Percentiles rank a stretch among this genome's conserved stretches.
These are phyloP conservation scores for Meloe dianella DNA, from an alignment of 2,888 invertebrate species.

Conservation along the genomic window DNA sequence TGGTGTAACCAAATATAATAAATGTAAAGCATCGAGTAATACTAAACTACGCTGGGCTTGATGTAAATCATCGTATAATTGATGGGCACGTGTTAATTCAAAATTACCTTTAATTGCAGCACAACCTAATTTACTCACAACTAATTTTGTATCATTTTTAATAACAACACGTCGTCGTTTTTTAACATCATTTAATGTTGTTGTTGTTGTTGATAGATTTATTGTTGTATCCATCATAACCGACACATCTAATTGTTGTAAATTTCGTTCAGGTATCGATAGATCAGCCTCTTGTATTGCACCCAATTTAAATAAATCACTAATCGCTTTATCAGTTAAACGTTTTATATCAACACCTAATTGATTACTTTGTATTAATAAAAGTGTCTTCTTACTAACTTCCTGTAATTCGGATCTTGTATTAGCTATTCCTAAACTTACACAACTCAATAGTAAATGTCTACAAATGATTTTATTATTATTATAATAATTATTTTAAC, in stretches of 20 bases:
- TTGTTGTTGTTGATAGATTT: slow-evolving; percentile 23
- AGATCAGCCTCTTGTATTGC: slow-evolving; percentile 53
- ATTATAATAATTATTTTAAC: not conserved
- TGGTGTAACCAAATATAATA: slow-evolving; percentile 86
- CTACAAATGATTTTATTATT: slow-evolving; percentile 45
- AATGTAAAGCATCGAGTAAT: slow-evolving; percentile 80
- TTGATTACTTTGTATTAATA: slow-evolving; percentile 66
- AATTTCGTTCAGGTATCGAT: slow-evolving; percentile 24
- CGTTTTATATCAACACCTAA: slow-evolving; percentile 58
- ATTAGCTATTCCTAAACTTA: slow-evolving; percentile 69
- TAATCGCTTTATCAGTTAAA: slow-evolving; percentile 59
- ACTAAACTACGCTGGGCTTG: slow-evolving; percentile 78
- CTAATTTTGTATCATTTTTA: slow-evolving; percentile 47
- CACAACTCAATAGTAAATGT: slow-evolving; percentile 71
- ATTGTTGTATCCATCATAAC: slow-evolving; percentile 47
- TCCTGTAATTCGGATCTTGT: slow-evolving; percentile 62
- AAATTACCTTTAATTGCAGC: slow-evolving; percentile 88
- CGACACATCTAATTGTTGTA: slow-evolving; percentile 41
- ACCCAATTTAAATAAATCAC: slow-evolving; percentile 59
- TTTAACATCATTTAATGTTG: not conserved
- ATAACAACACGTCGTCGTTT: slow-evolving; percentile 42
- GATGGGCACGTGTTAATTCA: slow-evolving; percentile 72
- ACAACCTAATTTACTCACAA: slow-evolving; percentile 72
- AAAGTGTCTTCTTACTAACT: slow-evolving; percentile 67
- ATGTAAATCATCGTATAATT: slow-evolving; percentile 76